phyloP scores from a whole-genome alignment of 2,888 invertebrate species.

The Epinotia ramella region DNA sequence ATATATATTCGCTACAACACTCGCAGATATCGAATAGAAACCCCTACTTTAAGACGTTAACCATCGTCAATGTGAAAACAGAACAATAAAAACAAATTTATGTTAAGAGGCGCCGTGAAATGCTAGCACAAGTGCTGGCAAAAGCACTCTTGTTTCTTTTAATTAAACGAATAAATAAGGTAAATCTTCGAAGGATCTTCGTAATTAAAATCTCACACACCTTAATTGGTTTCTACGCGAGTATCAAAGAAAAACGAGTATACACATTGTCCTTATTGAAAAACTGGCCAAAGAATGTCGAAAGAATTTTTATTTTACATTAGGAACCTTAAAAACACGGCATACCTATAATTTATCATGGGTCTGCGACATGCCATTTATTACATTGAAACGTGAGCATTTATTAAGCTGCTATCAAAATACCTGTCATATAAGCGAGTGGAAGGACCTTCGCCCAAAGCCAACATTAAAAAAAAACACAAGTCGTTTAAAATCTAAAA shows the following conservation, averaged over 20 bases:
- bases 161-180: constrained; percentile 23
- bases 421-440: constrained; percentile 25
- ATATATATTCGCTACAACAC: background rate
- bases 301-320: constrained; percentile 4
- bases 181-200: constrained; percentile 24
- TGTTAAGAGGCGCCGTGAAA: background rate
- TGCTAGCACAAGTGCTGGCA: constrained; percentile 7
- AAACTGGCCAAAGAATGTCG: background rate
- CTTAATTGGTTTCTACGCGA: constrained; percentile 12
- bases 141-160: constrained; percentile 20
- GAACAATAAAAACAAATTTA: background rate
- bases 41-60: background rate
- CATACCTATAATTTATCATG: constrained; percentile 25
- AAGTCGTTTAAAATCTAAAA: constrained; percentile 30
- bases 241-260: constrained; percentile 12
- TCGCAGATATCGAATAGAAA: background rate
- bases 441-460: constrained; percentile 39
- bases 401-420: constrained; percentile 26
- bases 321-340: background rate
- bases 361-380: constrained; percentile 25
- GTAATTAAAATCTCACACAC: constrained; percentile 23
- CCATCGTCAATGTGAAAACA: background rate
- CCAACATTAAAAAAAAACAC: constrained; percentile 28
- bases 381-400: constrained; percentile 23
- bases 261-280: constrained; percentile 6